These are phyloP conservation scores for Palythoa grandiflora DNA, from an alignment of 92 coral and sea anemone genomes.

Conservation along the genomic window DNA sequence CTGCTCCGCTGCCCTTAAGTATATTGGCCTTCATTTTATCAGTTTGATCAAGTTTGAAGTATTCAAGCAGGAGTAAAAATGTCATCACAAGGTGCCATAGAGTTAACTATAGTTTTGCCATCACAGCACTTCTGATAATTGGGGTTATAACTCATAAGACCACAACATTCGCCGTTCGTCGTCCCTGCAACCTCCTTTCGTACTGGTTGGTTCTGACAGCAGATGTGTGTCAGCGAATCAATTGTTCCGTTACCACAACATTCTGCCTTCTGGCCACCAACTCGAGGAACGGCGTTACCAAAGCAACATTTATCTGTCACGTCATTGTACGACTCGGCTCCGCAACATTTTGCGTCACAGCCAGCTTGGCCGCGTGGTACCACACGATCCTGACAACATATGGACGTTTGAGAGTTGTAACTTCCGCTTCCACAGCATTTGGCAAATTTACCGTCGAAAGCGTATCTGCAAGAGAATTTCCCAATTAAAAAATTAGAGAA, in stretches of 20 bases:
- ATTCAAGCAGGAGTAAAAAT: background rate
- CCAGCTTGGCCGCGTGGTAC: slow-evolving; percentile 37
- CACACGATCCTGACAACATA: slow-evolving; percentile 43
- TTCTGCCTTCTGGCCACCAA: slow-evolving; percentile 21
- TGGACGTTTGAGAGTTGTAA: slow-evolving; percentile 47
- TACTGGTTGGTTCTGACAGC: slow-evolving; percentile 33
- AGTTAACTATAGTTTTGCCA: background rate
- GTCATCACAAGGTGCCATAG: background rate
- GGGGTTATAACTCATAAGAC: slow-evolving; percentile 16
- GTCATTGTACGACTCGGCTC: slow-evolving; percentile 15
- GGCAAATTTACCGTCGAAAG: slow-evolving; percentile 48
- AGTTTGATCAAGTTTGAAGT: background rate
- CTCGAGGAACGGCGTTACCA: slow-evolving; percentile 9
- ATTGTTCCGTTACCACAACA: slow-evolving; percentile 30
- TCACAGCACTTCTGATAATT: slow-evolving; percentile 19
- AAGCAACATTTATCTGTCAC: slow-evolving; percentile 31
- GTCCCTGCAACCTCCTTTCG: background rate
- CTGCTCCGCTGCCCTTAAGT: too few species aligned
- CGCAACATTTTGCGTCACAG: slow-evolving; percentile 30
- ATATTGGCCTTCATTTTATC: background rate
- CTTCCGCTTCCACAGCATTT: slow-evolving; percentile 51
- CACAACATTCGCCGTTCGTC: slow-evolving; percentile 11
- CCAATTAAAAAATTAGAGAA: background rate
- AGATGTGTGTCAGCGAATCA: slow-evolving; percentile 31
- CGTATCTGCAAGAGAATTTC: slow-evolving; percentile 18